A percentile compares a stretch with the other conserved stretches of the same genome.
These are phyloP conservation scores for Serinus canaria DNA, from an alignment of 2,113 vertebrate genomes.

Conservation along the genomic window DNA sequence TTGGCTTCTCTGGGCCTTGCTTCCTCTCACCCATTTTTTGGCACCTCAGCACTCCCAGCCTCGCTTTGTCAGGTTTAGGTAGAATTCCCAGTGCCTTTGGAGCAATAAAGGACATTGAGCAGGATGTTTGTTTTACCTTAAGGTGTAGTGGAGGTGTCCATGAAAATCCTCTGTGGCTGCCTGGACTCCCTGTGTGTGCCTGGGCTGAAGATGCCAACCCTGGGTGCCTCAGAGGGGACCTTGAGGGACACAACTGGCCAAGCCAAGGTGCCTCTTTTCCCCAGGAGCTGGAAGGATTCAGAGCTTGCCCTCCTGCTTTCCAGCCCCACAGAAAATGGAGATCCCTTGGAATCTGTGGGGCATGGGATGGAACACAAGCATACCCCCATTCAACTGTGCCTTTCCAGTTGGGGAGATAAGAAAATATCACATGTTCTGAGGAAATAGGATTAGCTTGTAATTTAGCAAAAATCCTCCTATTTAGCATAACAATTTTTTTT, in stretches of 20 bases:
- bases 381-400: background rate
- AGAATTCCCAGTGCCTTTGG: background rate
- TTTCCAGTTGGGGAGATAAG: constrained; percentile 26
- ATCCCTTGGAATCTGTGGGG: background rate
- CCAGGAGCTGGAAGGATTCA: background rate
- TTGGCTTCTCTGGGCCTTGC: background rate
- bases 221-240: fast-evolving
- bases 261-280: background rate
- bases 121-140: background rate
- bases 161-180: background rate
- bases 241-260: background rate
- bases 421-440: background rate
- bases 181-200: fast-evolving
- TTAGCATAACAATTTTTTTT: background rate
- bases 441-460: constrained; percentile 41
- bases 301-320: background rate
- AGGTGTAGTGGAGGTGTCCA: fast-evolving
- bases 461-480: constrained; percentile 25
- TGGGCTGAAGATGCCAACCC: fast-evolving
- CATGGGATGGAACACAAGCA: background rate
- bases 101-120: fast-evolving
- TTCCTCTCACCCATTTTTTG: background rate
- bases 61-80: background rate
- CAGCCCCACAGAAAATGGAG: fast-evolving
- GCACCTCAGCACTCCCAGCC: background rate